Base-by-base conservation (phyloP, 37 sponge, comb jelly and placozoan species). In the Lycopodina hypogea region DNA sequence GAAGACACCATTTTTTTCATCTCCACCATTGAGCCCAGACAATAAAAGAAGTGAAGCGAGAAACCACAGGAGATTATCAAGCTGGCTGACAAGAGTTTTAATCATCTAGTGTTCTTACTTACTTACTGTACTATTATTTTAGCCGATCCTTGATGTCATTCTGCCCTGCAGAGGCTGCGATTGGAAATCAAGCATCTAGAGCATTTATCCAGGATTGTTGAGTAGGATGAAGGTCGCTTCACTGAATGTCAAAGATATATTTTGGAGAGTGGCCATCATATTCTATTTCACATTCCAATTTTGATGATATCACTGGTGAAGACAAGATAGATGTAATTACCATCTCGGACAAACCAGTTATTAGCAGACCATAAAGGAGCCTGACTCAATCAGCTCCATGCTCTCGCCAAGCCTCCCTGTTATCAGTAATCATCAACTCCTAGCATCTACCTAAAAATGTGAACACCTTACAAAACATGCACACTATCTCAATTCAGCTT, bases 251-350 rank as follows among this genome's bases (percentile, higher is more conserved):
- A n/a, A n/a, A n/a, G n/a, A n/a, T n/a, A n/a, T n/a, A n/a, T n/a
- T n/a, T n/a, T n/a, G n/a, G n/a, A n/a, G n/a, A n/a, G n/a, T n/a
- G n/a, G n/a, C n/a, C n/a, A n/a, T n/a, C n/a, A n/a, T n/a, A n/a
- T n/a, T n/a, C n/a, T n/a, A n/a, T n/a, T n/a, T n/a, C n/a, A n/a
- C n/a, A n/a, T n/a, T 7, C 12, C 4, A 17, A 26, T 45, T 4
- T 45, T 9, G 48, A 45, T 45, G 48, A 45, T 45, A 9, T 12
- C 4, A 45, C 9, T 81, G 23, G 66, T 88, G 95, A 94, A 34
- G 95, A 94, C 62, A 92, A 94, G 56, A 94, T 94, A 56, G 95
- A 94, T 84, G 95, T 94, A 1, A 92, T 94, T 17, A 94, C 95
- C 1, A 92, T 94, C 22, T 75, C 59, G 18, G 80, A 87, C 19